Evolutionary conservation across 37 sponge, comb jelly and placozoan genomes (phyloP).

Genomic region (Aphrocallistes beatrix): DNA sequence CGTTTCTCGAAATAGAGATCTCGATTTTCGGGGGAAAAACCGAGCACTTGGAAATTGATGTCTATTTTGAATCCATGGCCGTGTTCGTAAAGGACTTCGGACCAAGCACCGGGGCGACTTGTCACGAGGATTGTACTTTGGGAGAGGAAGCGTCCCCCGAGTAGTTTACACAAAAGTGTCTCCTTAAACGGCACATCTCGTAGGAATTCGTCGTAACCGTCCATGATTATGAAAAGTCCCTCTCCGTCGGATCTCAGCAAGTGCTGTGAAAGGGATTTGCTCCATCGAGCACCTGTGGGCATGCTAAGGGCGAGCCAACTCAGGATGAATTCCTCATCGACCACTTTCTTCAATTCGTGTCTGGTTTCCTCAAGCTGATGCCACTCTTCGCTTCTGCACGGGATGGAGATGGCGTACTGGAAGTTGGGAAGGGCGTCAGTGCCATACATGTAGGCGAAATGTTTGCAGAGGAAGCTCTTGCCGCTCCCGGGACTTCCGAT

Average conservation of each 20-base stretch:
- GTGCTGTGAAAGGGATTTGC: neutral
- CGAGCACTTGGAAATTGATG: neutral
- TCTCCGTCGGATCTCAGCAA: neutral
- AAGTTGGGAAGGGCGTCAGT: neutral
- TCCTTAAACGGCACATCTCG: neutral
- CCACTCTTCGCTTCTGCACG: neutral
- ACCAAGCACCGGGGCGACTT: neutral
- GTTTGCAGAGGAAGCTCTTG: too few species aligned
- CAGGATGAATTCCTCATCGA: neutral
- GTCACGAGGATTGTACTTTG: neutral
- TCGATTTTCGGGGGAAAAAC: neutral
- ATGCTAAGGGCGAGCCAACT: neutral
- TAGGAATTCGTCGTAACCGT: neutral
- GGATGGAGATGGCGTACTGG: neutral
- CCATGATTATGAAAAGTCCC: neutral
- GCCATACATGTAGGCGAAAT: neutral
- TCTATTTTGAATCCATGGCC: neutral
- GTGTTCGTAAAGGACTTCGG: neutral
- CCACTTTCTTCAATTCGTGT: neutral
- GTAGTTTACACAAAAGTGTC: neutral
- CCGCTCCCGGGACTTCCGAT: neutral
- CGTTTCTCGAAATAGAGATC: neutral
- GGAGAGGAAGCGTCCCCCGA: neutral
- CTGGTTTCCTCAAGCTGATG: neutral
- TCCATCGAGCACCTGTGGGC: neutral